phyloP scores from a whole-genome alignment of 1,140 invertebrate genomes.

The Drosophila malerkotliana region DNA sequence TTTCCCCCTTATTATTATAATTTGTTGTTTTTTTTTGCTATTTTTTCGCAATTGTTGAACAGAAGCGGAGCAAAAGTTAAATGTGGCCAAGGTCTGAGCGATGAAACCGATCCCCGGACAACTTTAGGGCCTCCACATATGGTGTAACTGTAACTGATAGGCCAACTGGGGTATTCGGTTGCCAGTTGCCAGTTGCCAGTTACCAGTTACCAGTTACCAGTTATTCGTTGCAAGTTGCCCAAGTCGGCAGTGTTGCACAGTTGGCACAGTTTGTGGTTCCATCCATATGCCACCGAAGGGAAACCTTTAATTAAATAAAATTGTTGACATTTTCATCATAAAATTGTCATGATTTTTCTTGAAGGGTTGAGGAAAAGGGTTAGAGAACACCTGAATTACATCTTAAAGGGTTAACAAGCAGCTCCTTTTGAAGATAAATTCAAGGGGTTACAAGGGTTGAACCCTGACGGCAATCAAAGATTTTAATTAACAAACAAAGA shows the following conservation, averaged over 20 bases:
- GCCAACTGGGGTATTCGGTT: slow-evolving; percentile 54
- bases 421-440: slow-evolving; percentile 3
- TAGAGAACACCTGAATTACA: slow-evolving; percentile 14
- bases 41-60: slow-evolving; percentile 34
- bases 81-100: slow-evolving; percentile 76
- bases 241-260: slow-evolving; percentile 42
- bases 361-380: slow-evolving; percentile 22
- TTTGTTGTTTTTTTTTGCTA: slow-evolving; percentile 35
- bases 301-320: slow-evolving; percentile 6
- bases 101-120: slow-evolving; percentile 63
- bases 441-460: slow-evolving; percentile 44
- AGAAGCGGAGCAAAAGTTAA: slow-evolving; percentile 55
- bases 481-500: slow-evolving; percentile 77
- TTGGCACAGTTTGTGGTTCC: slow-evolving; percentile 67
- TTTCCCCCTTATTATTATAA: slow-evolving; percentile 54
- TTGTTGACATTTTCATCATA: background rate
- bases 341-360: background rate
- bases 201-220: slow-evolving; percentile 8
- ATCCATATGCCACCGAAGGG: slow-evolving; percentile 13
- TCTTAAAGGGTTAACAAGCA: slow-evolving; percentile 47
- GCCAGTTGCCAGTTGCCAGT: slow-evolving; percentile 19
- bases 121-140: slow-evolving; percentile 63
- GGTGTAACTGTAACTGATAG: slow-evolving; percentile 62
- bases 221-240: slow-evolving; percentile 20
- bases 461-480: slow-evolving; percentile 37